Conservation (phyloP, 2,797 vertebrate genomes). For the Odontamblyopus lacepedii region DNA sequence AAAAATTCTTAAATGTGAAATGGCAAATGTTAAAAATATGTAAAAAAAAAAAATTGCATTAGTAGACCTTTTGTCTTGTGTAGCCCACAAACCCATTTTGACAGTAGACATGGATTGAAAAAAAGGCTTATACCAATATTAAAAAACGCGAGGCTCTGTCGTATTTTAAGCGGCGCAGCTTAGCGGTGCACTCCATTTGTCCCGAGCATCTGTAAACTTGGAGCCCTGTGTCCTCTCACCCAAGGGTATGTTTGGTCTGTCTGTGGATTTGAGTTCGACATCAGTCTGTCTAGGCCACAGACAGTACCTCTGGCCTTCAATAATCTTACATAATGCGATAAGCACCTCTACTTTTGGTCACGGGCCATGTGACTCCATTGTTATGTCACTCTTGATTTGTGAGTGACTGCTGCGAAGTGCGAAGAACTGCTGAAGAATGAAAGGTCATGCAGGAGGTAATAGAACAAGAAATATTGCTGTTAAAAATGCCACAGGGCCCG, state of each 20-base stretch:
- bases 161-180: not conserved
- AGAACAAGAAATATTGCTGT: not conserved
- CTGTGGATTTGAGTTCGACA: not conserved
- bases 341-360: conserved; percentile 5
- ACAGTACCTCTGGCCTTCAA: not conserved
- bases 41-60: not conserved
- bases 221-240: not conserved
- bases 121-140: not conserved
- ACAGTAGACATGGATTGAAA: not conserved
- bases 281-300: not conserved
- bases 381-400: conserved; percentile 14
- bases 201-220: conserved; percentile 2
- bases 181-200: conserved; percentile 1
- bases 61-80: not conserved
- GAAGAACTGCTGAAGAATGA: not conserved
- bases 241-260: conserved; percentile 9
- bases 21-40: too few relatives aligned
- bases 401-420: conserved; percentile 14
- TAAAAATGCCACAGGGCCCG: not conserved
- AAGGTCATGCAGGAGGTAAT: not conserved
- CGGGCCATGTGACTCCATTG: conserved; percentile 11
- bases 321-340: conserved; percentile 11
- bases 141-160: not conserved
- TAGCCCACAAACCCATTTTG: not conserved
- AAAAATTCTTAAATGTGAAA: too few relatives aligned